Evolutionary conservation across 2,113 vertebrate genomes (phyloP).

Genomic region (Seriola quinqueradiata): DNA sequence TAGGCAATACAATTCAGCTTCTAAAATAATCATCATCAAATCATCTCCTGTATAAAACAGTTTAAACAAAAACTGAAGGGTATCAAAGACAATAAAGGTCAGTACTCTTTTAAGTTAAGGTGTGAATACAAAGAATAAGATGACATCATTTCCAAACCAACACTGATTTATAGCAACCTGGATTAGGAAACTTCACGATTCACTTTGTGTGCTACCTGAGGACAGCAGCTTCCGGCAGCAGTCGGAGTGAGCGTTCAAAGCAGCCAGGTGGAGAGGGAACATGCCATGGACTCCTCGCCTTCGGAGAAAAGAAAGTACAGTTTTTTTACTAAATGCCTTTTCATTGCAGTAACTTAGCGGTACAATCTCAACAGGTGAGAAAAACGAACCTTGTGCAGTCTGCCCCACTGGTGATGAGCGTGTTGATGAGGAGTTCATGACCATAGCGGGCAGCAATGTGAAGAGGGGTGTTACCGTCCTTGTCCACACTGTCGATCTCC

Average conservation of each 20-base stretch:
- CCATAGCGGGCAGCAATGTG: conserved; percentile 95
- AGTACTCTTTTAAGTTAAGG: too few species aligned
- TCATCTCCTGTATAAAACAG: too few species aligned
- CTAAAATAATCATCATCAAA: too few species aligned
- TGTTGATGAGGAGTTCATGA: conserved; percentile 97
- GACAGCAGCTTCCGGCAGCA: conserved; percentile 96
- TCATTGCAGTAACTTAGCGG: background rate
- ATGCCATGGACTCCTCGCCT: conserved; percentile 96
- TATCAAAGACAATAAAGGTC: too few species aligned
- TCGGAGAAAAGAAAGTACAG: conserved; percentile 32
- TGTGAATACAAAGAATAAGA: too few species aligned
- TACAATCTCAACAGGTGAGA: too few species aligned
- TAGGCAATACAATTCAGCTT: too few species aligned
- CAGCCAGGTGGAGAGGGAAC: conserved; percentile 97
- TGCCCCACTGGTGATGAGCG: conserved; percentile 94
- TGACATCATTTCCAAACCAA: too few species aligned
- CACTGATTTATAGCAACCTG: too few species aligned
- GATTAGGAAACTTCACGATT: background rate
- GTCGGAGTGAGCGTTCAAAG: conserved; percentile 94
- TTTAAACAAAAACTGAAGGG: too few species aligned
- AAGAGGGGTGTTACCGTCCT: conserved; percentile 97
- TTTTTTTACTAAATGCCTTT: background rate
- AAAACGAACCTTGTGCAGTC: conserved; percentile 91
- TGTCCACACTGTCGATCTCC: conserved; percentile 96
- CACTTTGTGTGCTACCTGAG: conserved; percentile 84